Conservation (phyloP, 2,888 invertebrate species). For the Mayetiola destructor region DNA sequence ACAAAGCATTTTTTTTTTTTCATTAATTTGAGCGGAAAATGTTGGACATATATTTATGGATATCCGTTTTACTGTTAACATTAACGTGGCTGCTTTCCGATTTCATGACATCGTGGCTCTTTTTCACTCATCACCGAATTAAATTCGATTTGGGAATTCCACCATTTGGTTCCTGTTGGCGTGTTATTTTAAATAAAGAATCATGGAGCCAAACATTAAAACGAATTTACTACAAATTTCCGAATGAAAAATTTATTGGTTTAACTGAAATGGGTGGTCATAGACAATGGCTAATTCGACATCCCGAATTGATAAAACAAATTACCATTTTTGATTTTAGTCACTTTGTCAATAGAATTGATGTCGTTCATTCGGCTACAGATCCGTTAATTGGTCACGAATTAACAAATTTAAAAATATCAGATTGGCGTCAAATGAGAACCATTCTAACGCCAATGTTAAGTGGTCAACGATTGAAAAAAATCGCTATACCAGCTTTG, state of each 20-base stretch:
- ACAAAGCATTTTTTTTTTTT: no score
- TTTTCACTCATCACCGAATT: background rate
- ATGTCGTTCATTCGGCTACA: background rate
- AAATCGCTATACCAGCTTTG: background rate
- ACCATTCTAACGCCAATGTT: background rate
- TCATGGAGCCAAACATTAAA: background rate
- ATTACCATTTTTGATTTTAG: background rate
- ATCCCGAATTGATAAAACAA: background rate
- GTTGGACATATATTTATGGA: no score
- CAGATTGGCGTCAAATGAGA: background rate
- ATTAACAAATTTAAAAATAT: background rate
- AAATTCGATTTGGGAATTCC: background rate
- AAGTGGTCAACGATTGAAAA: background rate
- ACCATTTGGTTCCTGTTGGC: background rate
- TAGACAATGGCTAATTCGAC: background rate
- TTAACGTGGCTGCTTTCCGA: background rate
- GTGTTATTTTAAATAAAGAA: background rate
- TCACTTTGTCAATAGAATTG: background rate
- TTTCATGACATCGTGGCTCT: background rate
- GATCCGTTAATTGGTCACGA: background rate
- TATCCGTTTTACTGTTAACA: background rate
- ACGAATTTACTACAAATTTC: background rate
- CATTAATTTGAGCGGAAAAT: background rate
- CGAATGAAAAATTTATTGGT: conserved; percentile 1
- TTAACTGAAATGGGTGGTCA: background rate